Conservation (phyloP, 2,797 vertebrate species). For the Brachymystax lenok region DNA sequence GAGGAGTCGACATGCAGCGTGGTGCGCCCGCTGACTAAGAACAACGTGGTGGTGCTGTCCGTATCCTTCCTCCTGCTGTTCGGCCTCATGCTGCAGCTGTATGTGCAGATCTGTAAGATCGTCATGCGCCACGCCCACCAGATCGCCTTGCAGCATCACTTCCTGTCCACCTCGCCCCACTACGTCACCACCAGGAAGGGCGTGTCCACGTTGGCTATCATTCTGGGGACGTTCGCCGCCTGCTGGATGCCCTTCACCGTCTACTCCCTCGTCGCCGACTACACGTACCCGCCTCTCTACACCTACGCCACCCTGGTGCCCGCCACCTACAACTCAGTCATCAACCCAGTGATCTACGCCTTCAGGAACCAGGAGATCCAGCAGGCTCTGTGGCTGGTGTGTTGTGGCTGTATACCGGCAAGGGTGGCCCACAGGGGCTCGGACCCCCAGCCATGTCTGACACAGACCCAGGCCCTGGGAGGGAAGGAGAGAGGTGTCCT, state of each 20-base stretch:
- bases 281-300: constrained; percentile 96
- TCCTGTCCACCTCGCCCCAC: constrained; percentile 95
- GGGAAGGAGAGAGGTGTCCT: constrained; percentile 45
- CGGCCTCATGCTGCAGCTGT: constrained; percentile 98
- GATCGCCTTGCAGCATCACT: constrained; percentile 98
- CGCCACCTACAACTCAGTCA: constrained; percentile 98
- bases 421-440: constrained; percentile 87
- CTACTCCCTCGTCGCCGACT: constrained; percentile 95
- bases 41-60: constrained; percentile 92
- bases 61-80: constrained; percentile 97
- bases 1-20: constrained; percentile 95
- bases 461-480: constrained; percentile 73
- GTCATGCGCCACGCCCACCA: constrained; percentile 98
- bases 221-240: constrained; percentile 96
- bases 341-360: constrained; percentile 98
- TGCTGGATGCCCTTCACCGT: constrained; percentile 99
- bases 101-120: constrained; percentile 97
- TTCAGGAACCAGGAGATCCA: constrained; percentile 99
- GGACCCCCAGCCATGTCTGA: constrained; percentile 97
- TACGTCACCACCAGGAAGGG: constrained; percentile 98
- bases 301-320: constrained; percentile 97
- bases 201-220: constrained; percentile 95
- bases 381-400: constrained; percentile 94
- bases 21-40: constrained; percentile 95
- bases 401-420: constrained; percentile 91